Evolutionary conservation across 2,888 invertebrate genomes (phyloP), one percentile per base, ranked within the genome.

Genomic region (Tuta absoluta): DNA sequence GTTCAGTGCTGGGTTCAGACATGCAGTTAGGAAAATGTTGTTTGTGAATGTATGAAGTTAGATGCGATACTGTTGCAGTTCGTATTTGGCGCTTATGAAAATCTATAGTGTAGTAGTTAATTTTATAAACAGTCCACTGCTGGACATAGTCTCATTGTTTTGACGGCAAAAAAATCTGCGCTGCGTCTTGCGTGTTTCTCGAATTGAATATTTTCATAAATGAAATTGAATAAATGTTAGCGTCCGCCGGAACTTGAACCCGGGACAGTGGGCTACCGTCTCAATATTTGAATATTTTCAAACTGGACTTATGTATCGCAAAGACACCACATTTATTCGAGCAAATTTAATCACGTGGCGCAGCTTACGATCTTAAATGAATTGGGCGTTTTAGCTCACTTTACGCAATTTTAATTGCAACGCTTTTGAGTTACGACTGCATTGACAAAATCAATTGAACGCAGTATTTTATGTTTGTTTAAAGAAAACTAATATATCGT

Each of bases 401-500:
- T 51, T 17, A 23, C 51, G 10, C 12, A 23, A 8, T 21, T 51
- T 51, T 45, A n/a, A 4, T 45, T 17, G n/a, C n/a, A 45, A 23
- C 28, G 56, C 56, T 24, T n/a, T 24, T 56, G 12, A 28, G 8
- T 56, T 56, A 37, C 17, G 28, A 41, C 58, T 57, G 41, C n/a
- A 60, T 48, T 24, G 14, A 33, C 17, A 48, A 63, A 63, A 61
- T 24, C n/a, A 14, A 59, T 37, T 56, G 51, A 21, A 61, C 65
- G 56, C 68, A 70, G 67, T 74, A 68, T 72, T 70, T 41, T 72
- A 68, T 66, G 69, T 70, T 70, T 66, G 60, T 62, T 64, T 67
- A 66, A 23, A 63, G 28, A 60, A 61, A 64, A 66, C 59, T 70
- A 67, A 68, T 67, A 69, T 70, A 71, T 69, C 61, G 72, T 71